Percentiles rank a stretch among this genome's conserved stretches.
These are phyloP conservation scores for Netta rufina DNA, from an alignment of 2,797 vertebrate species.

Conservation along the genomic window DNA sequence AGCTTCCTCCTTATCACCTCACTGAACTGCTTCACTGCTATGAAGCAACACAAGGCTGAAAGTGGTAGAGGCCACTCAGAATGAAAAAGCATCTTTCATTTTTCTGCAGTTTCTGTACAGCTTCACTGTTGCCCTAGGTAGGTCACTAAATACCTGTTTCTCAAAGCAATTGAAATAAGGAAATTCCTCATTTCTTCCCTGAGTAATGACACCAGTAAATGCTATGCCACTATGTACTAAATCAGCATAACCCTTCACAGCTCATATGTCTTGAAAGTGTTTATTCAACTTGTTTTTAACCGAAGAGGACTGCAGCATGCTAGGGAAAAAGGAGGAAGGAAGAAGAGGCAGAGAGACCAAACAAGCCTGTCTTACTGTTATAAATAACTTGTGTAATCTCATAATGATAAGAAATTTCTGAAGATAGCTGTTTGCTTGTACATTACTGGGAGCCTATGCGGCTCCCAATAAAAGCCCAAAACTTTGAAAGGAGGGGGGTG, in stretches of 20 bases:
- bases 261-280: constrained; percentile 41
- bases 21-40: neutral
- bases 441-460: neutral
- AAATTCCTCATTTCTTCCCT: constrained; percentile 46
- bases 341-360: neutral
- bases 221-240: neutral
- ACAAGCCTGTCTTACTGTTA: neutral
- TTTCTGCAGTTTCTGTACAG: neutral
- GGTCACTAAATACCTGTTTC: neutral
- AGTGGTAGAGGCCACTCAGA: neutral
- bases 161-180: constrained; percentile 34
- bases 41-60: neutral
- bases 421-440: neutral
- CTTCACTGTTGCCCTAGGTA: neutral
- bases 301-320: neutral
- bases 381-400: neutral
- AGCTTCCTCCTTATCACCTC: neutral
- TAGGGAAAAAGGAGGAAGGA: neutral
- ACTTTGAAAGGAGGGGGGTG: neutral
- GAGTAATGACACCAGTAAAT: constrained; percentile 52
- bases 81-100: neutral
- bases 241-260: constrained; percentile 50
- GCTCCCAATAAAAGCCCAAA: neutral
- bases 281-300: constrained; percentile 52
- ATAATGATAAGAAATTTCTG: neutral